Base-by-base conservation (phyloP, 1,140 invertebrate species). In the Leptopilina clavipes region DNA sequence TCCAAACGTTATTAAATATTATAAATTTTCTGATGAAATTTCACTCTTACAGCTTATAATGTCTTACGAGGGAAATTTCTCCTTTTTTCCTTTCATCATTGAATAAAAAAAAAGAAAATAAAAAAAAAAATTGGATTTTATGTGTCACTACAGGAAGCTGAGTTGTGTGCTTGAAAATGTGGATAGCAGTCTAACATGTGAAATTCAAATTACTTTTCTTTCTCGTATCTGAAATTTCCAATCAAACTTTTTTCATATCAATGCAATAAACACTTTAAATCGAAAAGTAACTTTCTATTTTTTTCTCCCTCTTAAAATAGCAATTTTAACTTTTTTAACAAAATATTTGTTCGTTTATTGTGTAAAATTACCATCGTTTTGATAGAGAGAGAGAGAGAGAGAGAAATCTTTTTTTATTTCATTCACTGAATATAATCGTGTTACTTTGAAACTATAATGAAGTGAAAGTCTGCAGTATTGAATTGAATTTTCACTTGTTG, bases 191-290 rank as follows among this genome's bases (percentile, higher is more conserved):
- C 45, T 48, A 48, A 48, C 45, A 48, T 48, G 45, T 48, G 45
- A 48, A 48, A 48, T 48, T 48, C 45, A 48, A 48, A 48, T 48
- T 48, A 48, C 45, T 48, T 48, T 48, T 48, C 45, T 48, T 14
- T 48, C 45, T 48, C 45, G 45, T 48, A 48, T 48, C 45, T 48
- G 45, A 48, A 48, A 48, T 48, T 48, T 48, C 45, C 45, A 48
- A 48, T 48, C 45, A 48, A 48, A 48, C 45, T 48, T 48, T 48
- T 48, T 48, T 48, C 45, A 48, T 48, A 48, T 48, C 45, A 48
- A 12, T 48, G 45, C 45, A 48, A 48, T 48, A 48, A 48, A 48
- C 45, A 48, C 45, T 48, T 48, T 48, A 48, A 14, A 48, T 48
- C 45, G 45, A 48, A 48, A 48, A 48, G 45, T 48, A 48, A 48